Percentiles rank a stretch among this genome's conserved stretches.
Conservation (phyloP, 2,888 invertebrate genomes). For the Melanophora roralis region DNA sequence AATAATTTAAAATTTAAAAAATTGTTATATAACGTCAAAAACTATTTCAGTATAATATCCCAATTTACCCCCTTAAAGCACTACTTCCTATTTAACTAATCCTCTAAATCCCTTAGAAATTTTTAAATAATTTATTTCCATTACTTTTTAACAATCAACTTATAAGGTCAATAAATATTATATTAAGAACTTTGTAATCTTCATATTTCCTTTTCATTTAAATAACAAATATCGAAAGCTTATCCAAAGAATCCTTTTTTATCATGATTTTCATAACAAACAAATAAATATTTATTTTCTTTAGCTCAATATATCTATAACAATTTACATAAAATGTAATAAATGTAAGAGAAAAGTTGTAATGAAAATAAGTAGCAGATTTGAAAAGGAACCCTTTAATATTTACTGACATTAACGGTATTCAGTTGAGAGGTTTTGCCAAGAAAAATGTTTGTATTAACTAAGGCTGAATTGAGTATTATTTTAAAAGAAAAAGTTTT, state of each 20-base stretch:
- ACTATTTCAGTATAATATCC: too few relatives aligned
- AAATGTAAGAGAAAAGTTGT: constrained; percentile 10
- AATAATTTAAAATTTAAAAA: too few relatives aligned
- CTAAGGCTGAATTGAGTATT: too few relatives aligned
- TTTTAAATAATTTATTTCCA: not conserved
- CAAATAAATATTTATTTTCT: constrained; percentile 41
- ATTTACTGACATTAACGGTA: too few relatives aligned
- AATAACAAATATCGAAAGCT: not conserved
- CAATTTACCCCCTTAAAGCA: not conserved
- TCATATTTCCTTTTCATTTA: constrained; percentile 17
- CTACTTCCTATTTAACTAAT: not conserved
- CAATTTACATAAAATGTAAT: constrained; percentile 49
- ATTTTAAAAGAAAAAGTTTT: too few relatives aligned
- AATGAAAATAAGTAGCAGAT: not conserved
- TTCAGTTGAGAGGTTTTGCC: too few relatives aligned
- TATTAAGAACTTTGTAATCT: not conserved
- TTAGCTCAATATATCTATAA: constrained; percentile 47
- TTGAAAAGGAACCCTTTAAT: constrained; percentile 22
- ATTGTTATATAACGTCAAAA: too few relatives aligned
- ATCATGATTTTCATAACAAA: constrained; percentile 1
- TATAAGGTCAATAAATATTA: constrained; percentile 28
- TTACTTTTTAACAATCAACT: not conserved
- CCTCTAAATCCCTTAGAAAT: not conserved
- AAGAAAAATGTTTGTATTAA: too few relatives aligned
- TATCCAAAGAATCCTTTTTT: not conserved